phyloP scores from a whole-genome alignment of 2,888 invertebrate species.

The Peribatodes rhomboidaria region DNA sequence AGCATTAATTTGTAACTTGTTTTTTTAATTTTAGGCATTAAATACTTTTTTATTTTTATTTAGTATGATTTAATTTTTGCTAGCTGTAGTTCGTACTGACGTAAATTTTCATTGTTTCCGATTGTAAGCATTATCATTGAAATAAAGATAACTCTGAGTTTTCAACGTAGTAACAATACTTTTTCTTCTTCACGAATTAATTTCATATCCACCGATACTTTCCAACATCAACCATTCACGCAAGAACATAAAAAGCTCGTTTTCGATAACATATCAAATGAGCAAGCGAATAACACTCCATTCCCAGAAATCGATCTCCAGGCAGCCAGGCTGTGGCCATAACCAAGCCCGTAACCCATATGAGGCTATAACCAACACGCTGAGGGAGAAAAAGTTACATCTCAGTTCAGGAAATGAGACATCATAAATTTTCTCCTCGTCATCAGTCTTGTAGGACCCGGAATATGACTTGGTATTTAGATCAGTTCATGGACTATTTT shows the following conservation, averaged over 20 bases:
- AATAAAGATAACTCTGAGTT: too few species aligned
- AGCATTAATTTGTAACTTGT: too few species aligned
- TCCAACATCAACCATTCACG: conserved; percentile 9
- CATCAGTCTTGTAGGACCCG: conserved; percentile 10
- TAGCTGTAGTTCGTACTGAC: too few species aligned
- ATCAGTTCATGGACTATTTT: conserved; percentile 1
- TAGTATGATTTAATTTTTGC: too few species aligned
- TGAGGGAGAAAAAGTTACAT: conserved; percentile 30
- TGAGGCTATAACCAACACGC: conserved; percentile 28
- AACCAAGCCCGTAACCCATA: conserved; percentile 25
- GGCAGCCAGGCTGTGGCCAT: conserved; percentile 23
- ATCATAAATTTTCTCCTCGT: conserved; percentile 23
- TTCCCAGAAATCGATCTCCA: conserved; percentile 28
- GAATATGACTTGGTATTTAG: background rate
- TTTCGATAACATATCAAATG: conserved; percentile 16
- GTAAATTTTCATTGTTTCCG: too few species aligned
- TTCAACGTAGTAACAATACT: background rate
- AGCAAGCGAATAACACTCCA: conserved; percentile 30
- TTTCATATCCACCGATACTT: background rate
- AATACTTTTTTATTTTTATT: too few species aligned
- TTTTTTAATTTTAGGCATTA: too few species aligned
- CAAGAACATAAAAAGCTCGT: conserved; percentile 21
- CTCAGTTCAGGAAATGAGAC: conserved; percentile 29
- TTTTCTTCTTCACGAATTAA: background rate
- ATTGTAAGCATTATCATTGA: too few species aligned